Evolutionary conservation across 37 sponge, comb jelly and placozoan genomes (phyloP).

Genomic region (Beroe forskalii): DNA sequence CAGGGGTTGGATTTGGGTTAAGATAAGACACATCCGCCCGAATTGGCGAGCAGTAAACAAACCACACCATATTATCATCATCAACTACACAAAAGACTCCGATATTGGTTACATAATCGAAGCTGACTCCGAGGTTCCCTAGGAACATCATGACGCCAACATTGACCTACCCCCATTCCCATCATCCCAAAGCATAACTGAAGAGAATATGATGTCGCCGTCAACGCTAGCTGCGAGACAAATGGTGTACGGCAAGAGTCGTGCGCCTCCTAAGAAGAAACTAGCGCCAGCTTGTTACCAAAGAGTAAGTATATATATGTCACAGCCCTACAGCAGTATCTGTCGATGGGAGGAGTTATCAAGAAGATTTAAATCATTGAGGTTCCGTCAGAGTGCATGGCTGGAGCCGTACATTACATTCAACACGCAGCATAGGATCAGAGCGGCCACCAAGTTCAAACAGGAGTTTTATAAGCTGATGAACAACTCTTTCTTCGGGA

Average conservation of each 20-base stretch:
- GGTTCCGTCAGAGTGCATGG: background rate
- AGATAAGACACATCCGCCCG: too few relatives aligned
- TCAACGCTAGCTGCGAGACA: background rate
- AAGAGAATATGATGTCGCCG: background rate
- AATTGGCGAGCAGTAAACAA: too few relatives aligned
- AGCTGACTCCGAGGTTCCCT: background rate
- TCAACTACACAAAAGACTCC: background rate
- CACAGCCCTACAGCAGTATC: background rate
- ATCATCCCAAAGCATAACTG: background rate
- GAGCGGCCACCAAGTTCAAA: background rate
- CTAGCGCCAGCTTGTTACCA: background rate
- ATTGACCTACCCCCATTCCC: slow-evolving; percentile 3
- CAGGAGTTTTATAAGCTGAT: slow-evolving; percentile 38
- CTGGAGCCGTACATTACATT: background rate
- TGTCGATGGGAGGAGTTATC: background rate
- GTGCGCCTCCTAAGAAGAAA: background rate
- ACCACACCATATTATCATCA: too few relatives aligned
- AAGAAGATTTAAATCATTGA: background rate
- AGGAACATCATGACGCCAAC: background rate
- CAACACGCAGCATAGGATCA: slow-evolving; percentile 13
- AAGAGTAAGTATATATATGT: background rate
- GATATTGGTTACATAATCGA: slow-evolving; percentile 4
- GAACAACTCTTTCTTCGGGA: slow-evolving; percentile 59
- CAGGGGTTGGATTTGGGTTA: too few relatives aligned
- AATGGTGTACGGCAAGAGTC: background rate